Evolutionary conservation across 2,797 vertebrate genomes (phyloP), one percentile per base, ranked within the genome.

Genomic region (Sebastes itinus): DNA sequence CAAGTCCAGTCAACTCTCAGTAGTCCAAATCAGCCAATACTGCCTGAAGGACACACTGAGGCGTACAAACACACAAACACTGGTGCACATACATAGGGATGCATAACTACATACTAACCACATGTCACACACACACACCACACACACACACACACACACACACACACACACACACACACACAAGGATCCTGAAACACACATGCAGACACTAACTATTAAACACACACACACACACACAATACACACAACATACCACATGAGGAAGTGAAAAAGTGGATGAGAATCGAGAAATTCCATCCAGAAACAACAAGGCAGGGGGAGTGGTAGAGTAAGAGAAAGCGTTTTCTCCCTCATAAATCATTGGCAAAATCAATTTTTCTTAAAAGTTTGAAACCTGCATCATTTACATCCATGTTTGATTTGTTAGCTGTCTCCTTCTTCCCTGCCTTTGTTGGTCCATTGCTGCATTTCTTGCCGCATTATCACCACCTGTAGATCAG

Each of bases 1-100:
- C 54, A 80, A 79, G 75, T 59, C 65, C 23, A 30, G 54, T 64
- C 38, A 8, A 25, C 56, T 78, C 72, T 76, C 33, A 60, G 65
- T 69, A 7, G 65, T 59, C 27, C 28, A 79, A 70, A 67, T 59
- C 28, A 67, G 64, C 70, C 72, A 72, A 73, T 28, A 49, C 60
- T 25, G 63, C 72, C 42, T 69, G 27, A 32, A 71, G 71, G 63
- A 68, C 55, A 64, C 30, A 49, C 38, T 72, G 35, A 71, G 13
- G 25, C 14, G 32, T 8, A 32, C 65, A 69, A 2, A 30, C 55
- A 42, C 32, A 32, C 65, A 69, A 2, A 30, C 55, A 42, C 16
- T 32, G 49, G 13, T 55, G 18, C 52, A 35, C n/a, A 3, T 35
- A 52, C 52, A 25, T 12, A 20, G 5, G 5, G 30, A 56, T 35